A percentile compares a stretch with the other conserved stretches of the same genome.
phyloP scores from a whole-genome alignment of 2,113 vertebrate species.

The Sapajus apella region DNA sequence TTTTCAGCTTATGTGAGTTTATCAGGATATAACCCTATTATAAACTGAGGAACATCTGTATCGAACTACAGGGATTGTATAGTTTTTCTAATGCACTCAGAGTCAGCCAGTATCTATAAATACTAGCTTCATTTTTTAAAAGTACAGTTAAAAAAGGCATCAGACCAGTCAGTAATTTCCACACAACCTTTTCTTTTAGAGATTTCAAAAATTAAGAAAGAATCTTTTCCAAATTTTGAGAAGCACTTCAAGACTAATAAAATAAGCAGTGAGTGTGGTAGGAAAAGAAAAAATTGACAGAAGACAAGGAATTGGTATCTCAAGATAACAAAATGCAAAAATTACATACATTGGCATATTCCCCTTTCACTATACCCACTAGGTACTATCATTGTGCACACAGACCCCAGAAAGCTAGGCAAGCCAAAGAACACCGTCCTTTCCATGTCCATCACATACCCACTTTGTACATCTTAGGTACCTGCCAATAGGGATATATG shows the following conservation, averaged over 20 bases:
- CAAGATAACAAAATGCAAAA: background rate
- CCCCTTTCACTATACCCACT: background rate
- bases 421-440: background rate
- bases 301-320: background rate
- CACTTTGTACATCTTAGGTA: background rate
- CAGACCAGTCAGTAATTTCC: constrained; percentile 12
- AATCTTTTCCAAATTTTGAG: background rate
- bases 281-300: background rate
- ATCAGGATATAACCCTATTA: background rate
- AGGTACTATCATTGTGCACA: background rate
- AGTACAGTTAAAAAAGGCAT: background rate
- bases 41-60: background rate
- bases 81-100: background rate
- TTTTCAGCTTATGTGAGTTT: background rate
- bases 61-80: background rate
- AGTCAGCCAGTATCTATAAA: background rate
- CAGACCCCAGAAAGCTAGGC: background rate
- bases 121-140: background rate
- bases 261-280: background rate
- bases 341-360: background rate
- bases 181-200: background rate
- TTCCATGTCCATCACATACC: background rate
- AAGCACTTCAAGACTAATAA: background rate
- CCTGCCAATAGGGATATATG: background rate
- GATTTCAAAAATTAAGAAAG: background rate